Percentiles rank a stretch among this genome's conserved stretches.
These are phyloP conservation scores for Notothenia coriiceps DNA, from an alignment of 2,113 vertebrate genomes.

Conservation along the genomic window DNA sequence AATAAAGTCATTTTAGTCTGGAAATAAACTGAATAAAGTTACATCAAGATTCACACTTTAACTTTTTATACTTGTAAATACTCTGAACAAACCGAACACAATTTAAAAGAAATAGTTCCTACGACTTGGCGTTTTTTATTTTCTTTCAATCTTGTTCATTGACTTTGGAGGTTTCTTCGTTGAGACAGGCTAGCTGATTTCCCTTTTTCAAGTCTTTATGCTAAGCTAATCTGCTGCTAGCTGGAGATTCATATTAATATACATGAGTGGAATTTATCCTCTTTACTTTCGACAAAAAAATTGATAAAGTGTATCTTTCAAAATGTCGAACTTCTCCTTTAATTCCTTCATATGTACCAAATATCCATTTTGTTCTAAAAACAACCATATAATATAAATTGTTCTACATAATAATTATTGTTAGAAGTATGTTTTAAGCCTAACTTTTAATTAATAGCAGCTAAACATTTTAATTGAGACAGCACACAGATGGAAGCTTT, in stretches of 20 bases:
- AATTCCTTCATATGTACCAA: background rate
- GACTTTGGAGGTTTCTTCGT: background rate
- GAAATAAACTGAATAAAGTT: background rate
- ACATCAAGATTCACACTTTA: background rate
- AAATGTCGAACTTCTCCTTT: background rate
- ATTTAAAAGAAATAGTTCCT: background rate
- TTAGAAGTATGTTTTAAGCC: background rate
- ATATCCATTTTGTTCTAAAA: background rate
- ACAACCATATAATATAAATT: background rate
- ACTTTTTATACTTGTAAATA: background rate
- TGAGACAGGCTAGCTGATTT: background rate
- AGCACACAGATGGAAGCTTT: constrained; percentile 10
- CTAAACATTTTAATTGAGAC: constrained; percentile 12
- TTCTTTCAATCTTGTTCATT: background rate
- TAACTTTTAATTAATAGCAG: background rate
- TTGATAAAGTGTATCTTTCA: background rate
- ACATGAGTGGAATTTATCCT: background rate
- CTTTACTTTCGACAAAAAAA: background rate
- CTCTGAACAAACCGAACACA: background rate
- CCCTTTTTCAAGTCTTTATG: background rate
- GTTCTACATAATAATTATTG: background rate
- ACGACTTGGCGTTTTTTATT: background rate
- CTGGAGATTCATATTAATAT: background rate
- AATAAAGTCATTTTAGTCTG: background rate
- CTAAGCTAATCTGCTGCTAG: background rate